Evolutionary conservation across 2,797 vertebrate species (phyloP).

Genomic region (Gymnothorax javanicus): DNA sequence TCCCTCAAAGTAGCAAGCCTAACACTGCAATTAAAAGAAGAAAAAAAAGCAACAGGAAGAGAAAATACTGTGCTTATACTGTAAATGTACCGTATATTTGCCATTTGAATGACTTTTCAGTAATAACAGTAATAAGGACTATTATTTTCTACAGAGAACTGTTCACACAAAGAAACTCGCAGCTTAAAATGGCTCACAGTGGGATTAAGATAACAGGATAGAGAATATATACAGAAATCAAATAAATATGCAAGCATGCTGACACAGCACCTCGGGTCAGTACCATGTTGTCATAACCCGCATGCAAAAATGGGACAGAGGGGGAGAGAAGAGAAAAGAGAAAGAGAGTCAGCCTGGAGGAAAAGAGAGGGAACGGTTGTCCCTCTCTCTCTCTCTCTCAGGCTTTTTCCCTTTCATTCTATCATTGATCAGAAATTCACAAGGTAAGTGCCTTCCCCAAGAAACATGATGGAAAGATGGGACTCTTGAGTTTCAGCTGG

Average conservation of each 20-base stretch:
- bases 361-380: not conserved
- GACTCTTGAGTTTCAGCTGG: not conserved
- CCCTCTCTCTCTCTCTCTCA: too few species aligned
- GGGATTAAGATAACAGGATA: not conserved
- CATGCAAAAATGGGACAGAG: not conserved
- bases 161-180: not conserved
- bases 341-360: slow-evolving; percentile 14
- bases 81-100: too few species aligned
- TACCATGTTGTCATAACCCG: not conserved
- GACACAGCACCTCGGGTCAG: not conserved
- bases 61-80: too few species aligned
- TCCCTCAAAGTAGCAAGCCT: too few species aligned
- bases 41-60: too few species aligned
- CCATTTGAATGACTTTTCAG: too few species aligned
- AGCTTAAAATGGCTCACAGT: not conserved
- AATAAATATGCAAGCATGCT: not conserved
- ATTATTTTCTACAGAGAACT: not conserved
- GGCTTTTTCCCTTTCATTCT: not conserved
- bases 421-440: not conserved
- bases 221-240: not conserved
- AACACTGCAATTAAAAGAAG: too few species aligned
- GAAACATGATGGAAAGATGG: not conserved
- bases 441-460: not conserved
- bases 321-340: slow-evolving; percentile 42
- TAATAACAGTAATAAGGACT: too few species aligned